Evolutionary conservation across 2,888 invertebrate genomes (phyloP).

Genomic region (Antitype chi): DNA sequence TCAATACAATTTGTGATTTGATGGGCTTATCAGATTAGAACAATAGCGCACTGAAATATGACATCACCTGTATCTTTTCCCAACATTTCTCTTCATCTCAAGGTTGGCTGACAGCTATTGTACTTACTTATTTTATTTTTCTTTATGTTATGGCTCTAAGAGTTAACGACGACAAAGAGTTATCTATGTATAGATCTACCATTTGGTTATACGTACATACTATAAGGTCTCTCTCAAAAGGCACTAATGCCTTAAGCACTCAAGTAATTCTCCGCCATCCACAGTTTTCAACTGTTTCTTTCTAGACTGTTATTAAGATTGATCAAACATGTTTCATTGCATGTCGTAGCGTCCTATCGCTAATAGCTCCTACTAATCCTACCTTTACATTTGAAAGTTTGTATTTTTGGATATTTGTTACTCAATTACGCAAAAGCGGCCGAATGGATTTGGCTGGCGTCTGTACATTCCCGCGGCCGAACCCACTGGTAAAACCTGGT

Average conservation of each 20-base stretch:
- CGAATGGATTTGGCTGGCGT: too few relatives aligned
- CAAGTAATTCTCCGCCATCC: background rate
- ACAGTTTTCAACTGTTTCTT: background rate
- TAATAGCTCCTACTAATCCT: background rate
- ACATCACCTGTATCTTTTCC: background rate
- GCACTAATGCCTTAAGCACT: background rate
- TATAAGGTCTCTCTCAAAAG: background rate
- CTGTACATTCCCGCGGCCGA: too few relatives aligned
- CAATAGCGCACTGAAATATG: background rate
- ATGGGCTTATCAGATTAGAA: constrained; percentile 24
- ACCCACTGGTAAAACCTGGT: too few relatives aligned
- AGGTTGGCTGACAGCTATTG: too few relatives aligned
- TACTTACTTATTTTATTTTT: too few relatives aligned
- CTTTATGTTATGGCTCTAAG: too few relatives aligned
- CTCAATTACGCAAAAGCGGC: too few relatives aligned
- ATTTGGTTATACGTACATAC: background rate
- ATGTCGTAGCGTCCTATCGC: background rate
- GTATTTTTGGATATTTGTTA: too few relatives aligned
- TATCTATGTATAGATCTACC: background rate
- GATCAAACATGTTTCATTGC: background rate
- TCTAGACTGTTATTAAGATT: background rate
- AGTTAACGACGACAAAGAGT: background rate
- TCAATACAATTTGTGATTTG: constrained; percentile 18
- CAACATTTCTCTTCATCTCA: background rate
- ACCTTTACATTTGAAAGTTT: too few relatives aligned